Evolutionary conservation across 2,797 vertebrate genomes (phyloP), one percentile per base, ranked within the genome.

Genomic region (Sternarchorhynchus goeldii): DNA sequence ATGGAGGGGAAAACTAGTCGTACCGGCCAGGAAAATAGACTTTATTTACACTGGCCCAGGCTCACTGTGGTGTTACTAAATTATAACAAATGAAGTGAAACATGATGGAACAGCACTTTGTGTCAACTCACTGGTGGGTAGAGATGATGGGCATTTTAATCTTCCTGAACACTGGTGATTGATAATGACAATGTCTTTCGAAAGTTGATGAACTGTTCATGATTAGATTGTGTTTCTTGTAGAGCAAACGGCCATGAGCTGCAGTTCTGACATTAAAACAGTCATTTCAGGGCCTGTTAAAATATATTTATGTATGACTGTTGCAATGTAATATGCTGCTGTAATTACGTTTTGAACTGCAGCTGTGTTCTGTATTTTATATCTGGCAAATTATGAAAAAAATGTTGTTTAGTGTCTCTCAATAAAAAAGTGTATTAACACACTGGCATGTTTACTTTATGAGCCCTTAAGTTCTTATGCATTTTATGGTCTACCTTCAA

Each of bases 21-120:
- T 79, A 25, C 60, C 45, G 57, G 78, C 74, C 73, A 87, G 79
- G 80, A 53, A 32, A 59, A 59, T 71, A 50, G 39, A 64, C 67
- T 84, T 82, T 70, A 81, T 85, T 77, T 85, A 73, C 82, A 64
- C 74, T 83, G 74, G 80, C 77, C 55, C 34, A 59, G 71, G 76
- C 71, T 82, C 64, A 65, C 53, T 41, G n/a, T 69, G 34, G 76
- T 66, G 68, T 72, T 76, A 81, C 79, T 70, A 69, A 77, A 77
- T 67, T 79, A 75, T 83, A 79, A 86, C 76, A 74, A 82, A 85
- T 75, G 77, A 81, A 65, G 80, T 71, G 57, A 59, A 66, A 78
- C 55, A 57, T 83, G 78, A 84, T 84, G 56, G 79, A 84, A 80
- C 80, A 56, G 45, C 79, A 80, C 71, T 83, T 78, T 72, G 57